Evolutionary conservation across 2,113 vertebrate species (phyloP).

Genomic region (Vimba vimba): DNA sequence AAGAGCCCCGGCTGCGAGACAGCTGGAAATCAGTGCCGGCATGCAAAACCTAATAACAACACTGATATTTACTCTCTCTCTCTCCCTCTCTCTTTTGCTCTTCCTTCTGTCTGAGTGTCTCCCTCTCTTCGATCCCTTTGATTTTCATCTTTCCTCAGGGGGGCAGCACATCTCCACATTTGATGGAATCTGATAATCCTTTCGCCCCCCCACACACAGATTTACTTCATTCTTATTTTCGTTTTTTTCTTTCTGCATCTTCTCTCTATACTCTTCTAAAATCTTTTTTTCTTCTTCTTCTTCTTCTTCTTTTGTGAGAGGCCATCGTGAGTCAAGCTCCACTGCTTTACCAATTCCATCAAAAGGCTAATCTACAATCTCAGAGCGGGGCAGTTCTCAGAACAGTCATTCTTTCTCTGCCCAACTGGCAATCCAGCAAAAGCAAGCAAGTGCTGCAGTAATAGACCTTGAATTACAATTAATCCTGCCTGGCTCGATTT

Average conservation of each 20-base stretch:
- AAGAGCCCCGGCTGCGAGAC: constrained; percentile 40
- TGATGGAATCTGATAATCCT: constrained; percentile 12
- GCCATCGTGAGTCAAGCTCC: constrained; percentile 66
- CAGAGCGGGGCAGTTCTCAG: constrained; percentile 57
- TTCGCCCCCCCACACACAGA: neutral
- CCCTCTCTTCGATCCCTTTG: neutral
- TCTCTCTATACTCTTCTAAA: constrained; percentile 6
- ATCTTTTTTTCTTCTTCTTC: constrained; percentile 23
- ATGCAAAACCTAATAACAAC: constrained; percentile 44
- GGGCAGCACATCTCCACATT: constrained; percentile 72
- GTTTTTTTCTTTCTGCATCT: constrained; percentile 1
- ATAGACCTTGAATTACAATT: constrained; percentile 73
- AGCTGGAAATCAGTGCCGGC: constrained; percentile 49
- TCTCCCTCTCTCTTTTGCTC: constrained; percentile 5
- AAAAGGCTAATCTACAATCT: constrained; percentile 73
- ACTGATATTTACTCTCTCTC: constrained; percentile 46
- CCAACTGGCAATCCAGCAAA: constrained; percentile 45
- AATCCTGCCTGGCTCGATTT: constrained; percentile 72
- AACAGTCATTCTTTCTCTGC: constrained; percentile 46
- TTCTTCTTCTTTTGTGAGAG: constrained; percentile 36
- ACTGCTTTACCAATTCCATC: constrained; percentile 73
- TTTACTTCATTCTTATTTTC: constrained; percentile 36
- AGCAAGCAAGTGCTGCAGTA: constrained; percentile 65
- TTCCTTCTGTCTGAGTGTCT: neutral
- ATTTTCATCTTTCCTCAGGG: constrained; percentile 63